Conservation (phyloP, 2,888 invertebrate species). For the Chrysolina americana region DNA sequence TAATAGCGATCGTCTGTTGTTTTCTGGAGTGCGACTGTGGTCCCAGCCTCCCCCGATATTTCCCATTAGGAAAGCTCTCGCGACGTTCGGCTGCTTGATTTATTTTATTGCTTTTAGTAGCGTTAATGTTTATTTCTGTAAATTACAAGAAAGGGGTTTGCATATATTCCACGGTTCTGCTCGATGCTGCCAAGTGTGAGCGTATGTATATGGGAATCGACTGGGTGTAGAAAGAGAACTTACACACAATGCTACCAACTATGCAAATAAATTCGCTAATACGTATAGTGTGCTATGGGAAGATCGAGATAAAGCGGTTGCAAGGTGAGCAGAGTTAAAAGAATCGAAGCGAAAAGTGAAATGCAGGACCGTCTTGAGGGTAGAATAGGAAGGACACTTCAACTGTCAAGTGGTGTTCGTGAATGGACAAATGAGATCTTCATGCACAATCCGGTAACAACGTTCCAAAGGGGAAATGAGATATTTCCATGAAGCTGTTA, state of each 20-base stretch:
- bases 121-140: conserved; percentile 74
- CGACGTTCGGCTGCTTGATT: conserved; percentile 70
- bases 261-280: conserved; percentile 58
- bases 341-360: background rate
- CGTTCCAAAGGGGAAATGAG: too few species aligned
- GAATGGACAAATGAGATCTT: too few species aligned
- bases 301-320: conserved; percentile 39
- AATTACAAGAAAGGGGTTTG: conserved; percentile 74
- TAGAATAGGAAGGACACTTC: background rate
- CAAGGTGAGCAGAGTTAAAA: conserved; percentile 2
- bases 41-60: conserved; percentile 52
- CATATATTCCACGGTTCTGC: conserved; percentile 60
- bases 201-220: conserved; percentile 48
- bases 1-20: conserved; percentile 53
- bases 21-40: conserved; percentile 46
- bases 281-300: conserved; percentile 38
- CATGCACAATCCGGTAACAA: too few species aligned
- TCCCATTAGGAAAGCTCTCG: conserved; percentile 54
- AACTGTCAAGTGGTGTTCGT: too few species aligned
- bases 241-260: conserved; percentile 48
- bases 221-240: conserved; percentile 40
- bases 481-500: too few species aligned
- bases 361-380: background rate
- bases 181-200: conserved; percentile 36
- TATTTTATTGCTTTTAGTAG: conserved; percentile 74